These are phyloP conservation scores for Myrmecobius fasciatus DNA, from an alignment of 2,113 vertebrate species.

Conservation along the genomic window DNA sequence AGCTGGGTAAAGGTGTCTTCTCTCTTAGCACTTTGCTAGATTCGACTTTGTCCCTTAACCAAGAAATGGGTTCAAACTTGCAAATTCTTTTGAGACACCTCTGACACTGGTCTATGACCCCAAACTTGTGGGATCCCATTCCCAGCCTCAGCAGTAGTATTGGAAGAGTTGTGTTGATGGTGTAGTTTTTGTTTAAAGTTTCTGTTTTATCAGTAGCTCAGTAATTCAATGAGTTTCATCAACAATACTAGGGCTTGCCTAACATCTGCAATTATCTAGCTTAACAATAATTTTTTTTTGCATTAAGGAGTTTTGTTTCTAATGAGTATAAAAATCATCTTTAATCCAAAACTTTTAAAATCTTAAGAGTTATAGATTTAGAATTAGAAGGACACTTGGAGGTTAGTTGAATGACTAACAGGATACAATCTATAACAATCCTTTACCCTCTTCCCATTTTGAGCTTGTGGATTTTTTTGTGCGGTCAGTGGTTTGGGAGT, in stretches of 20 bases:
- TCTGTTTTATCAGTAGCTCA: neutral
- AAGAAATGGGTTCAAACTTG: too few relatives aligned
- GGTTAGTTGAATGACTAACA: too few relatives aligned
- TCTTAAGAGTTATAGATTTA: neutral
- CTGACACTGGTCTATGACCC: too few relatives aligned
- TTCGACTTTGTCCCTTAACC: too few relatives aligned
- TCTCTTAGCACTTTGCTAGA: too few relatives aligned
- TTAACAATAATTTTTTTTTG: neutral
- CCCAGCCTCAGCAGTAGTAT: neutral
- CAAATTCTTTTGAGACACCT: too few relatives aligned
- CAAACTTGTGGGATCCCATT: too few relatives aligned
- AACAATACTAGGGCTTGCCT: conserved; percentile 1
- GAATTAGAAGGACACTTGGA: neutral
- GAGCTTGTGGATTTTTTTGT: conserved; percentile 40
- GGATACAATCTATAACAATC: neutral
- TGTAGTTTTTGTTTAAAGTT: conserved; percentile 2
- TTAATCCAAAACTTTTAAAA: conserved; percentile 1
- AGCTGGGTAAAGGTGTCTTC: too few relatives aligned
- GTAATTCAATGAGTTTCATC: conserved; percentile 3
- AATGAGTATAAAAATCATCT: conserved; percentile 15
- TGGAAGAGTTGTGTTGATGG: neutral
- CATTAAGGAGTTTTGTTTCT: neutral
- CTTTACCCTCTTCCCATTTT: neutral
- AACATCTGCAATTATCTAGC: conserved; percentile 34
- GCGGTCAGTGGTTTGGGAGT: neutral